Conservation (phyloP, 2,888 invertebrate genomes). For the Neoitamus cyanurus region DNA sequence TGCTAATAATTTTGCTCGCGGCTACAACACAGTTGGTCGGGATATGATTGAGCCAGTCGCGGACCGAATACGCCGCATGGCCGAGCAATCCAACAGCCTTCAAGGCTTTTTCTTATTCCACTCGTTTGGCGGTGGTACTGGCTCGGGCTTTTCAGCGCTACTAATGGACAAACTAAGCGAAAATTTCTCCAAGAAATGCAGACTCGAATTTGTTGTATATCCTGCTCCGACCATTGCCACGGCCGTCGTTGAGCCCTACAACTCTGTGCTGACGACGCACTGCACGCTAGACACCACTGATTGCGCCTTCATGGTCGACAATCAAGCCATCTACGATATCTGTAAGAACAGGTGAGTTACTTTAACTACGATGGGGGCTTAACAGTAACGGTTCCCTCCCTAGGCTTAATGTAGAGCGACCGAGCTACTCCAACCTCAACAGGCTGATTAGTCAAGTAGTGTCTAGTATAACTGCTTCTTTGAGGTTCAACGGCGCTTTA, state of each 20-base stretch:
- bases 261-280: constrained; percentile 88
- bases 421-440: constrained; percentile 77
- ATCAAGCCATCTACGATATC: constrained; percentile 91
- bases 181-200: constrained; percentile 86
- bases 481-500: constrained; percentile 84
- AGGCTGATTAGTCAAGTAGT: constrained; percentile 77
- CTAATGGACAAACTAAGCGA: constrained; percentile 85
- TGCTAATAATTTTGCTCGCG: constrained; percentile 87
- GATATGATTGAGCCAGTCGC: constrained; percentile 80
- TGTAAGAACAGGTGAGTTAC: constrained; percentile 74
- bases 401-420: constrained; percentile 71
- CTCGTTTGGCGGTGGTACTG: constrained; percentile 86
- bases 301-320: constrained; percentile 92
- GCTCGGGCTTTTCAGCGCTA: constrained; percentile 85
- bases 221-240: constrained; percentile 76
- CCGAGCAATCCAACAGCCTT: constrained; percentile 83
- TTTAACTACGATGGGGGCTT: too few species aligned
- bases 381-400: not conserved
- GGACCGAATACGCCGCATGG: constrained; percentile 78
- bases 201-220: constrained; percentile 72
- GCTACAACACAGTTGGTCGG: constrained; percentile 87
- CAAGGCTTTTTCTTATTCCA: constrained; percentile 92
- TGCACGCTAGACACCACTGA: constrained; percentile 85
- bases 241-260: constrained; percentile 92
- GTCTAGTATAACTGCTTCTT: constrained; percentile 84